Evolutionary conservation across 2,797 vertebrate genomes (phyloP), one percentile per base, ranked within the genome.

Genomic region (Leptoclinus maculatus): DNA sequence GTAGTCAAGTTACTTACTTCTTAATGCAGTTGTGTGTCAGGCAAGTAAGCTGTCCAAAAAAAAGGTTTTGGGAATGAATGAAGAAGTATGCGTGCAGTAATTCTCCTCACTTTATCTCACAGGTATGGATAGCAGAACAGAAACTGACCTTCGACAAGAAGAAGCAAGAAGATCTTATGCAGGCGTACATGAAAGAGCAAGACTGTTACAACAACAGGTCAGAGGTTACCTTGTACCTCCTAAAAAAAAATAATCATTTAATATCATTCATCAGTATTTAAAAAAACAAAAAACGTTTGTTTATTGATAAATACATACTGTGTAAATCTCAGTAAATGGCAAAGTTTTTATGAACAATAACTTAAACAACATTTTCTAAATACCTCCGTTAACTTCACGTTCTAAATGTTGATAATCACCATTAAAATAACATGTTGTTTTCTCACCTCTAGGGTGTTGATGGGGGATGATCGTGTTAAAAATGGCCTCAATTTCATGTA

Each of bases 51-150:
- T 25, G 27, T 27, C 12, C 25, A 3, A 12, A 56, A 59, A 3
- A 5, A 43, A 5, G 7, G 56, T 14, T 69, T 43, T 56, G 2
- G 1, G 25, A 32, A 39, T 57, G 39, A 8, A 38, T 27, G 11
- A 1, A 3, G 2, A 23, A 34, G 57, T 5, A 11, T 47, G 5
- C 72, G 13, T 71, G 25, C 7, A 54, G 4, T 63, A 49, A 74
- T 29, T 25, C 1, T 38, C 3, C 3, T 80, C 17, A 47, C 8
- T 69, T 38, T 23, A 16, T 76, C 34, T 51, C 72, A 54, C 89
- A 99, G 98, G 98, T 99, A 96, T 99, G 98, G 98, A 99, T 99
- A 85, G 98, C 98, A 21, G 98, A 99, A 87, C 98, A 99, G 93
- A 99, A 99, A 90, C 95, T 99, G 82, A 97, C 95, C 0, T 99